A percentile compares a stretch with the other conserved stretches of the same genome.
Conservation (phyloP, 2,888 invertebrate species). For the Lydus trimaculatus region DNA sequence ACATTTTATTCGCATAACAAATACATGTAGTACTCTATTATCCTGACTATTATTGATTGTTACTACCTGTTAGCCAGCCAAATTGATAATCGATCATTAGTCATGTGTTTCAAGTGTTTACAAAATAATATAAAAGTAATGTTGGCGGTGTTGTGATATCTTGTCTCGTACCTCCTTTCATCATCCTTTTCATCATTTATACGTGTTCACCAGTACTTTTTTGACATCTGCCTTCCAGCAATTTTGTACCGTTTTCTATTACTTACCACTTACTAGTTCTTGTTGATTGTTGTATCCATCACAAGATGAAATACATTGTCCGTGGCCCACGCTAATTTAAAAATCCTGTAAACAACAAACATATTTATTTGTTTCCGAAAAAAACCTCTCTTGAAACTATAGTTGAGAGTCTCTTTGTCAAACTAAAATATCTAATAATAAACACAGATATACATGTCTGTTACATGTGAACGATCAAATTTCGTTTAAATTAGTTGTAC, state of each 20-base stretch:
- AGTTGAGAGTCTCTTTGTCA: neutral
- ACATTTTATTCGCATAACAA: neutral
- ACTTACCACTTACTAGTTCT: too few species aligned
- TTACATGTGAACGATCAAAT: slow-evolving; percentile 5
- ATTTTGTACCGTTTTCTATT: too few species aligned
- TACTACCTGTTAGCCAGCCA: too few species aligned
- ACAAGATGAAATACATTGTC: neutral
- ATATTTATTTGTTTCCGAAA: neutral
- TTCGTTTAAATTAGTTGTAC: slow-evolving; percentile 12
- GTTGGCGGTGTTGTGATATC: too few species aligned
- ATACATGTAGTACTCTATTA: neutral
- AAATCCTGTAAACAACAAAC: neutral
- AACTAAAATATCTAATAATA: neutral
- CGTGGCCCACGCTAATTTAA: neutral
- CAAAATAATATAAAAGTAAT: too few species aligned
- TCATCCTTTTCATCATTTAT: too few species aligned
- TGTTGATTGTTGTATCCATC: neutral
- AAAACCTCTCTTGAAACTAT: neutral
- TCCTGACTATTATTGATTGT: too few species aligned
- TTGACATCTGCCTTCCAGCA: too few species aligned
- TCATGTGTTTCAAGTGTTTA: too few species aligned
- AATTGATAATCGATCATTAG: too few species aligned
- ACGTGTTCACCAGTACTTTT: too few species aligned
- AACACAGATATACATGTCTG: neutral
- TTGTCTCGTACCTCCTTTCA: too few species aligned